Base-by-base conservation (phyloP, 2,797 vertebrate genomes). In the Macropodus opercularis region DNA sequence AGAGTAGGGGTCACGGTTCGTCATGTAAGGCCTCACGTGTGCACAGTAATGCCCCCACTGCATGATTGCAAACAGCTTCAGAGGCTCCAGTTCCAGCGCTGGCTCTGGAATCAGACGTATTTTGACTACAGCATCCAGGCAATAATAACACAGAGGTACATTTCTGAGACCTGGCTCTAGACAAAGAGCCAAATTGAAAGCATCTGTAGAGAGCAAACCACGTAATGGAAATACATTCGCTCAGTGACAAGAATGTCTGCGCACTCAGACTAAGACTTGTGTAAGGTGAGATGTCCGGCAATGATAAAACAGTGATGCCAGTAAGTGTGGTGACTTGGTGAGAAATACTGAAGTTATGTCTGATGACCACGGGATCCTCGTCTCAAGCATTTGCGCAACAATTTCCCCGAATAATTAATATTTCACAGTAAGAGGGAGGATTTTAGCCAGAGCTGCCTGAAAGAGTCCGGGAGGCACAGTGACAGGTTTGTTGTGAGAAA, bases 221-320 rank as follows among this genome's bases (percentile, higher is more conserved):
- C 87, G 86, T 89, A 85, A 90, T 88, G 88, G 88, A 90, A 90
- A 86, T 41, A 56, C 64, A 57, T 75, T 77, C 5, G n/a, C 55
- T 41, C 47, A 29, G 63, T 58, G 46, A 49, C 3, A 73, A 72
- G 81, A 72, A 77, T 68, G 80, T 81, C 69, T 77, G 63, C 23
- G 48, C 26, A 9, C 63, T 52, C 53, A 41, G 41, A 42, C 56
- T 77, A 50, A 66, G 48, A 32, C 43, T 26, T 63, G 15, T 60
- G 35, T 48, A 60, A 35, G 32, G 22, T 60, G 58, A 40, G 22
- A 34, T 32, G 23, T 67, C 23, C 36, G 35, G 62, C 21, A 46
- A 31, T 47, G 62, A 42, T 63, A 24, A 29, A 18, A 66, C 21
- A 62, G 44, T 12, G 63, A 40, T 62, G 9, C 34, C 56, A 44